phyloP scores from a whole-genome alignment of 2,113 vertebrate genomes.

The Mirounga angustirostris region DNA sequence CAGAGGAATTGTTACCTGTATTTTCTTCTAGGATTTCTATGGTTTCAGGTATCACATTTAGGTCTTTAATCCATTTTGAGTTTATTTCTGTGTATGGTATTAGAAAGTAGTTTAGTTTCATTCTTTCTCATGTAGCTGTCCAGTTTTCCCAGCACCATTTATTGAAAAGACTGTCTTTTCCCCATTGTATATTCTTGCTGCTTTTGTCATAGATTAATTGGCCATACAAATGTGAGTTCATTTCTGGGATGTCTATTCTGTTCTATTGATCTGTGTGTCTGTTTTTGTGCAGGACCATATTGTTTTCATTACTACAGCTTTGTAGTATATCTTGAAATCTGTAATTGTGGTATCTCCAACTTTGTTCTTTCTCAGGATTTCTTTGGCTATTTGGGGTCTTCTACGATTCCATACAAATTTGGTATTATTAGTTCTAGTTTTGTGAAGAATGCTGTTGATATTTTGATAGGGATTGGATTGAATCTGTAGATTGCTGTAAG shows the following conservation, averaged over 20 bases:
- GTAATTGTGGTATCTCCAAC: neutral
- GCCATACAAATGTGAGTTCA: neutral
- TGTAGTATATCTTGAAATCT: neutral
- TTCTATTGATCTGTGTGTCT: neutral
- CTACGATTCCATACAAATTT: neutral
- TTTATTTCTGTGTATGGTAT: neutral
- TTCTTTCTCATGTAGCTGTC: neutral
- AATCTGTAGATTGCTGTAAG: neutral
- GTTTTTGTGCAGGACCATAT: neutral
- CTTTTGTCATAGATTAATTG: neutral
- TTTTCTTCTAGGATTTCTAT: neutral
- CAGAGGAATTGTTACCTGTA: neutral
- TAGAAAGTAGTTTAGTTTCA: neutral
- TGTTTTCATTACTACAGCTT: neutral
- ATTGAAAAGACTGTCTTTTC: neutral
- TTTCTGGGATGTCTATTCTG: neutral
- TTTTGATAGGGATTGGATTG: neutral
- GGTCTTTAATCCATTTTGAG: neutral
- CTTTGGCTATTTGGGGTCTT: neutral
- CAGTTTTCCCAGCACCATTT: neutral
- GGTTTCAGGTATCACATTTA: neutral
- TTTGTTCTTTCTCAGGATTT: neutral
- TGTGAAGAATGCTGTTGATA: neutral
- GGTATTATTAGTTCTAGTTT: neutral
- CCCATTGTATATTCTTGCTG: neutral